Evolutionary conservation across 2,888 invertebrate species (phyloP), one percentile per base, ranked within the genome.

Genomic region (Syrphus vitripennis): DNA sequence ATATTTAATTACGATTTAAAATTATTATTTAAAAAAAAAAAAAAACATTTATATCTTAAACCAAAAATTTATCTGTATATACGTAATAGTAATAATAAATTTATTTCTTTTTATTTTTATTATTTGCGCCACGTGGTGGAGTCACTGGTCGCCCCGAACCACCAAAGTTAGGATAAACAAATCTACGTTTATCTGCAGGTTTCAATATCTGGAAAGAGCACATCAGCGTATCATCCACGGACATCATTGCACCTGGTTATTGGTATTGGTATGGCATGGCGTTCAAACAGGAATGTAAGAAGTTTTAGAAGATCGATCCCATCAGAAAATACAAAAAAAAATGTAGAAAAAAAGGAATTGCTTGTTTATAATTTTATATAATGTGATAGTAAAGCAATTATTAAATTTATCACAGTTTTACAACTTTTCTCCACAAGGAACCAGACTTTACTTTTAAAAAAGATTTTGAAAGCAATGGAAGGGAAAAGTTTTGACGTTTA

Each of bases 151-250:
- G 95, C 91, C 98, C 98, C 91, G 98, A 96, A 93, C 97, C 98
- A 92, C 98, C 95, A 89, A 97, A 97, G 89, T 95, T 95, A 91
- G 97, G 97, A 93, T 99, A 98, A 89, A 97, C 96, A 93, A 97
- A 97, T 94, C 99, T 98, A 94, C 99, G 97, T 93, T 99, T 99
- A 94, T 99, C 99, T 84, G 99, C 99, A 91, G 99, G 99, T 94
- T 97, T 97, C 92, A 97, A 94, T 92, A 97, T 97, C 93, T 97
- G 96, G 95, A 99, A 99, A 93, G 99, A 99, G 95, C 99, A 99
- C 99, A 99, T 99, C 89, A 99, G 95, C 88, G 98, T 98, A 93
- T 99, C 99, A 94, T 99, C 99, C 87, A 99, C 99, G 37, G 98
- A 98, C 99, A 99, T 99, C 96, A 99, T 97, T 88, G 97, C 97